Evolutionary conservation across 2,888 invertebrate species (phyloP).

Genomic region (Coecobrya sp.): DNA sequence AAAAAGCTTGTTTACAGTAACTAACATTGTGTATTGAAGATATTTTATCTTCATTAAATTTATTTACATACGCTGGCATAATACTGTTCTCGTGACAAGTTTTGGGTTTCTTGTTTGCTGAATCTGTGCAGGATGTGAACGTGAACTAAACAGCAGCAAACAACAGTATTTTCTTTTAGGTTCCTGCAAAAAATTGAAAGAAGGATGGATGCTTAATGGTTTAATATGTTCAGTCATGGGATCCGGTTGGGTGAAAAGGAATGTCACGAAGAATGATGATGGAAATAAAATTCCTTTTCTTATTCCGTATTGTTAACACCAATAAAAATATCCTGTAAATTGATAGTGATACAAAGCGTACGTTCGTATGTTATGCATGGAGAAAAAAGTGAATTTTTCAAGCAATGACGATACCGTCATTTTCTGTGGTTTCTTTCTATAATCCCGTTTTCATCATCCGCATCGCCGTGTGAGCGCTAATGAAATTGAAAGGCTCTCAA

Average conservation of each 20-base stretch:
- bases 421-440: constrained; percentile 18
- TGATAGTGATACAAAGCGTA: background rate
- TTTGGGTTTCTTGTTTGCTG: constrained; percentile 7
- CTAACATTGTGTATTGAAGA: background rate
- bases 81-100: constrained; percentile 38
- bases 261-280: constrained; percentile 26
- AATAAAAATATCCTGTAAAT: constrained; percentile 35
- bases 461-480: constrained; percentile 11
- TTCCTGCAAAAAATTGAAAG: background rate
- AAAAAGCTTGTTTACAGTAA: constrained; percentile 9
- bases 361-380: background rate
- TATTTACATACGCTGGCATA: background rate
- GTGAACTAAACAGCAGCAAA: no score
- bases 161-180: background rate
- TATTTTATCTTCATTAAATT: background rate
- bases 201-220: background rate
- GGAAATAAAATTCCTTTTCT: background rate
- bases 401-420: background rate
- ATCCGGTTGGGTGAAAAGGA: constrained; percentile 27
- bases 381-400: constrained; percentile 28
- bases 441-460: background rate
- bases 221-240: constrained; percentile 23
- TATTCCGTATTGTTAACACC: background rate
- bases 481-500: constrained; percentile 13
- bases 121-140: constrained; percentile 36